Conservation (phyloP, 2,888 invertebrate genomes). For the Tetanocera ferruginea region DNA sequence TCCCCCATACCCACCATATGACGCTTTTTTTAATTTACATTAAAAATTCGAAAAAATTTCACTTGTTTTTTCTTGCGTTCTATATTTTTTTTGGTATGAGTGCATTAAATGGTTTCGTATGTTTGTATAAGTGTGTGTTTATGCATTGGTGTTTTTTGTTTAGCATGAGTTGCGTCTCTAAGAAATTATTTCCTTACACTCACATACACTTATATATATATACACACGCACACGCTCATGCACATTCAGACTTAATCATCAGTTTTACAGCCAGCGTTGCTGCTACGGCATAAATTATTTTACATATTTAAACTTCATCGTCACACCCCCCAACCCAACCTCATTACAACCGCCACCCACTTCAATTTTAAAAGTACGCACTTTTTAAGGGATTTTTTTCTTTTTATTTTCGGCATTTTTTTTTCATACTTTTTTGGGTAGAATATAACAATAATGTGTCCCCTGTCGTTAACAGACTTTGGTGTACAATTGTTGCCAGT, state of each 20-base stretch:
- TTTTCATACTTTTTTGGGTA: not conserved
- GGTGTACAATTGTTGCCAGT: slow-evolving; percentile 17
- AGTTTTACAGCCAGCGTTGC: slow-evolving; percentile 15
- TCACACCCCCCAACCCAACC: not conserved
- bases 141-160: slow-evolving; percentile 40
- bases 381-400: slow-evolving; percentile 34
- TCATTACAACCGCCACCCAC: not conserved
- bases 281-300: slow-evolving; percentile 30
- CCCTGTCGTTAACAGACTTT: slow-evolving; percentile 64
- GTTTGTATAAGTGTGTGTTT: slow-evolving; percentile 24
- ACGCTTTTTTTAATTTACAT: slow-evolving; percentile 39
- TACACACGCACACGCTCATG: not conserved
- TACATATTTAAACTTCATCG: not conserved
- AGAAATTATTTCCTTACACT: not conserved
- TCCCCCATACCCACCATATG: slow-evolving; percentile 35
- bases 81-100: slow-evolving; percentile 2
- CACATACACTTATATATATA: not conserved
- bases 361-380: slow-evolving; percentile 24
- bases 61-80: not conserved
- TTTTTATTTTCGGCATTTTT: slow-evolving; percentile 1
- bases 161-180: not conserved
- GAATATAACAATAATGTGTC: slow-evolving; percentile 67
- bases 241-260: slow-evolving; percentile 16
- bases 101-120: slow-evolving; percentile 20
- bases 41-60: slow-evolving; percentile 23